phyloP scores from a whole-genome alignment of 2,113 vertebrate species.

The Hyaena hyaena region DNA sequence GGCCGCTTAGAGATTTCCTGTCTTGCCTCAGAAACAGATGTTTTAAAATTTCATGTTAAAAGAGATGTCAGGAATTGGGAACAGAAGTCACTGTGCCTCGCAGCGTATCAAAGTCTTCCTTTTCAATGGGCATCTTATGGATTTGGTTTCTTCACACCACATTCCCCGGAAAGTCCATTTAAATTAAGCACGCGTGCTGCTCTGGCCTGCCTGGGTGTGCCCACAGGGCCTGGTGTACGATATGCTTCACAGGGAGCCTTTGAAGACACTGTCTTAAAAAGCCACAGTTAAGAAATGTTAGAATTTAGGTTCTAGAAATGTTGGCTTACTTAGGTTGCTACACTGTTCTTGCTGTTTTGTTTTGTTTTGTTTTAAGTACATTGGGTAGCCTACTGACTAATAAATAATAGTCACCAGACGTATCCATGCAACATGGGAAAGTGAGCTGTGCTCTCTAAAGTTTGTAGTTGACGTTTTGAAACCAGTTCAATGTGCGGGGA shows the following conservation, averaged over 20 bases:
- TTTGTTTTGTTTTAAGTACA: neutral
- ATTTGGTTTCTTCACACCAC: neutral
- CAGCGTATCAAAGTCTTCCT: conserved; percentile 41
- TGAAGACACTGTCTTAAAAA: neutral
- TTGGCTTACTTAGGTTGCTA: neutral
- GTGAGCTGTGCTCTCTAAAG: neutral
- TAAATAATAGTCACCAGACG: neutral
- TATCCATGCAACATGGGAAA: neutral
- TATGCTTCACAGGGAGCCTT: neutral
- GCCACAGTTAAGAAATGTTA: neutral
- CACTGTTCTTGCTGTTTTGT: neutral
- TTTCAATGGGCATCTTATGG: neutral
- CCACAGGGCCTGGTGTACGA: neutral
- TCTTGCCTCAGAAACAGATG: conserved; percentile 42
- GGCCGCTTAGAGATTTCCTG: conserved; percentile 31
- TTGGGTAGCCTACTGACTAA: neutral
- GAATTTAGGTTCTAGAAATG: neutral
- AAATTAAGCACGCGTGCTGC: neutral
- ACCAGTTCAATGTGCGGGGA: neutral
- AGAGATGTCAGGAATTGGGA: conserved; percentile 57
- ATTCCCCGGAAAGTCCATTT: neutral
- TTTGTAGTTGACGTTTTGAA: neutral
- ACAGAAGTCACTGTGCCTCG: conserved; percentile 34
- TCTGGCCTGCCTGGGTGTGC: neutral
- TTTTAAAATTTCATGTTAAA: conserved; percentile 17